These are phyloP conservation scores for Latrodectus geometricus DNA, from an alignment of 1,140 invertebrate species.

Conservation along the genomic window DNA sequence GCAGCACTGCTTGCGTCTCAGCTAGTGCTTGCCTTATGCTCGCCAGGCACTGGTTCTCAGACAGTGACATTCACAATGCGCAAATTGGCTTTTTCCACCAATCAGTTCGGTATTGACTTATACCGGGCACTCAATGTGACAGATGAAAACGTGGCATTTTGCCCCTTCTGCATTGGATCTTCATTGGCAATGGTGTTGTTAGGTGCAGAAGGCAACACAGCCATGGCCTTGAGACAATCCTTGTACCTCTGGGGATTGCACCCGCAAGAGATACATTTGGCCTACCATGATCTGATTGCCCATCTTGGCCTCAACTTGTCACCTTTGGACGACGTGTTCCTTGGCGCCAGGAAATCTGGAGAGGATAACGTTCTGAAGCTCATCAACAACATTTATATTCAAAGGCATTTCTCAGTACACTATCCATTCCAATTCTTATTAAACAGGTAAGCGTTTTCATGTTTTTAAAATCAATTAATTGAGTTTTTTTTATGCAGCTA, in stretches of 20 bases:
- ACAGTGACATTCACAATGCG: constrained; percentile 64
- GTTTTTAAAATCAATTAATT: no score
- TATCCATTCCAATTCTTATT: constrained; percentile 64
- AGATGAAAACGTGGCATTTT: constrained; percentile 61
- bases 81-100: constrained; percentile 65
- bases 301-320: constrained; percentile 64
- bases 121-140: constrained; percentile 62
- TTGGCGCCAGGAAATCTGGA: not conserved
- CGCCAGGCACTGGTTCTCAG: not conserved
- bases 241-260: constrained; percentile 65
- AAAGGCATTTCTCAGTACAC: constrained; percentile 64
- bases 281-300: constrained; percentile 64
- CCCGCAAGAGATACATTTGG: constrained; percentile 64
- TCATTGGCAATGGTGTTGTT: constrained; percentile 64
- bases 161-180: constrained; percentile 65
- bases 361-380: constrained; percentile 60
- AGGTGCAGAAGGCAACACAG: constrained; percentile 62
- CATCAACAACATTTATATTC: constrained; percentile 64
- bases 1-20: not conserved
- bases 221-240: constrained; percentile 63
- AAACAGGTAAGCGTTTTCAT: constrained; percentile 46
- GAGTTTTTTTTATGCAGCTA: not conserved
- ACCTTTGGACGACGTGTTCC: constrained; percentile 28
- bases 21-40: not conserved
- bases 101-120: constrained; percentile 66